phyloP scores from a whole-genome alignment of 2,113 vertebrate genomes.

The Nestor notabilis region DNA sequence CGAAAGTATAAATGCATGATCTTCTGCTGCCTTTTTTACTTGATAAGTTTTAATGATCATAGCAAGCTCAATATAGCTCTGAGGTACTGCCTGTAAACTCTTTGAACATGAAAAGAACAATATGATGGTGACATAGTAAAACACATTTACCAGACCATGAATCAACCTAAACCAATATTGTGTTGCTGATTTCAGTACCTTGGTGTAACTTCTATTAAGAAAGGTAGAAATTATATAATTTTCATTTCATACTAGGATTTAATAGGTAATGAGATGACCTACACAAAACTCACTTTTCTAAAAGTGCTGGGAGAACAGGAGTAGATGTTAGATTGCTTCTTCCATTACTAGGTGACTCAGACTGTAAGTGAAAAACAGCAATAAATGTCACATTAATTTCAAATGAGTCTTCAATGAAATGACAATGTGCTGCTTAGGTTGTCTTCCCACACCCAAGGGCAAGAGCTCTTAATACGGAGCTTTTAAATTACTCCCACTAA shows the following conservation, averaged over 20 bases:
- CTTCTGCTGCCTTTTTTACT: not conserved
- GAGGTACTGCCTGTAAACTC: not conserved
- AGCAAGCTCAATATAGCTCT: not conserved
- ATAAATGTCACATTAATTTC: not conserved
- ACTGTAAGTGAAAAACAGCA: conserved; percentile 74
- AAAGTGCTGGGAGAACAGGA: conserved; percentile 75
- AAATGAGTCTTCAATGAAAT: not conserved
- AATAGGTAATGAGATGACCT: not conserved
- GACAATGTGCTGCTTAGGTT: not conserved
- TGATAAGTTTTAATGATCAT: not conserved
- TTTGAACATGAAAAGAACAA: not conserved
- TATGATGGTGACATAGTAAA: not conserved
- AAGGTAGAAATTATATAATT: not conserved
- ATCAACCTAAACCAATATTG: not conserved
- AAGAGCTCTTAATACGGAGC: not conserved
- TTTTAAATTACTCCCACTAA: not conserved
- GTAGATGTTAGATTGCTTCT: conserved; percentile 75
- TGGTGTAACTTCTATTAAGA: not conserved
- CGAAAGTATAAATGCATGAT: not conserved
- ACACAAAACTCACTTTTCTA: conserved; percentile 80
- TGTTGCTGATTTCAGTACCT: not conserved
- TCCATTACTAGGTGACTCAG: conserved; percentile 81
- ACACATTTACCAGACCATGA: not conserved
- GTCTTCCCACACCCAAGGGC: not conserved
- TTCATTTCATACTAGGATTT: not conserved